Percentiles rank a stretch among this genome's conserved stretches.
Evolutionary conservation across 2,888 invertebrate genomes (phyloP).

Genomic region (Shargacucullia verbasci): DNA sequence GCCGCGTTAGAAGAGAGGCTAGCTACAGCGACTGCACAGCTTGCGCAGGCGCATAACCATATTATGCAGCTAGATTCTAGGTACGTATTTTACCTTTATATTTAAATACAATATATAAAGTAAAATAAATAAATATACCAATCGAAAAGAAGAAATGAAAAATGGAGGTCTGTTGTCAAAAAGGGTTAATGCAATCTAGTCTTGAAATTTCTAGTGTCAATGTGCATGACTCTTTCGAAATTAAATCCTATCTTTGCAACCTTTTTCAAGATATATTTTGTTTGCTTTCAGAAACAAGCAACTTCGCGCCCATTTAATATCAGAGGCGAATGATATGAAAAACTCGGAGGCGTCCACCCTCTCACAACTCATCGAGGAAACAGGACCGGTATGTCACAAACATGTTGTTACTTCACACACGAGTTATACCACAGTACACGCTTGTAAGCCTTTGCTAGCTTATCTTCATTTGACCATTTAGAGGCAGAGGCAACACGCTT

Average conservation of each 20-base stretch:
- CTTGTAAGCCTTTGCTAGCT: constrained; percentile 68
- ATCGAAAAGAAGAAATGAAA: too few species aligned
- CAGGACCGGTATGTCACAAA: constrained; percentile 77
- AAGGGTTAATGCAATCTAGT: too few species aligned
- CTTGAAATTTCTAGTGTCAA: too few species aligned
- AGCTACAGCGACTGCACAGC: constrained; percentile 92
- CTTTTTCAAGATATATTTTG: too few species aligned
- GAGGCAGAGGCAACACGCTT: constrained; percentile 60
- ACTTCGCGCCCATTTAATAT: constrained; percentile 92
- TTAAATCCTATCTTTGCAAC: too few species aligned
- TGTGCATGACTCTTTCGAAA: too few species aligned
- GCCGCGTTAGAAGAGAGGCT: constrained; percentile 96
- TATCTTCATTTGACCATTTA: constrained; percentile 55
- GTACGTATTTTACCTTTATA: too few species aligned
- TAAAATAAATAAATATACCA: too few species aligned
- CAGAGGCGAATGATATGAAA: constrained; percentile 91
- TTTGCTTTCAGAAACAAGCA: constrained; percentile 90
- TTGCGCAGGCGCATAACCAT: constrained; percentile 95
- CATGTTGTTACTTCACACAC: constrained; percentile 12
- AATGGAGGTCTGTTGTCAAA: too few species aligned
- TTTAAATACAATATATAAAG: too few species aligned
- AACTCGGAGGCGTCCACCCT: constrained; percentile 86
- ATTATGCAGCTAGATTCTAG: constrained; percentile 94
- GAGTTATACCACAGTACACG: constrained; percentile 55
- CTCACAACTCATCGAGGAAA: constrained; percentile 88